phyloP scores from a whole-genome alignment of 2,113 vertebrate genomes.

The Brachionichthys hirsutus region DNA sequence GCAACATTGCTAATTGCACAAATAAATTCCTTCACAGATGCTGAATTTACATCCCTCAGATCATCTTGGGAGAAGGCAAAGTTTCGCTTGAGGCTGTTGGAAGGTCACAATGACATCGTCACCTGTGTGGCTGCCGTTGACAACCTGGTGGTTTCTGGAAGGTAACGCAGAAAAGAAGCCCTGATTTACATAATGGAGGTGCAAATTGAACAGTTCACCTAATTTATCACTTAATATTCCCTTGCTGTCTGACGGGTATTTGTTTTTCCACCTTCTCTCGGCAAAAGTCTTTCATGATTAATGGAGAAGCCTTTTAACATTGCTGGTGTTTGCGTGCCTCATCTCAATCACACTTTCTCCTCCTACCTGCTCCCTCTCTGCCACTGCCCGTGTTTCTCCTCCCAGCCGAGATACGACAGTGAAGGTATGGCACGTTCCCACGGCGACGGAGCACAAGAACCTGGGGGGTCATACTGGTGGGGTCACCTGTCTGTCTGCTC shows the following conservation, averaged over 20 bases:
- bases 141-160: constrained; percentile 81
- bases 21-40: constrained; percentile 63
- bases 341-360: constrained; percentile 1
- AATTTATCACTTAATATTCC: constrained; percentile 53
- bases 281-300: constrained; percentile 21
- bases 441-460: constrained; percentile 79
- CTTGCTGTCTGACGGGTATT: constrained; percentile 36
- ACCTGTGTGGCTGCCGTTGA: constrained; percentile 79
- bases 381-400: background rate
- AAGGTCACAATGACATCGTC: constrained; percentile 82
- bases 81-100: constrained; percentile 76
- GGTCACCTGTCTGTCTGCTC: constrained; percentile 77
- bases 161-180: constrained; percentile 58
- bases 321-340: constrained; percentile 19
- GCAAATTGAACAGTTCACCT: constrained; percentile 59
- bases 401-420: constrained; percentile 79
- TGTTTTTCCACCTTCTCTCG: constrained; percentile 42
- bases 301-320: constrained; percentile 42
- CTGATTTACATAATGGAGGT: constrained; percentile 53
- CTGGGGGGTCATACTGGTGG: constrained; percentile 81
- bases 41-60: constrained; percentile 63
- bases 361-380: background rate
- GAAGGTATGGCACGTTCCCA: constrained; percentile 84
- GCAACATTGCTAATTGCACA: constrained; percentile 60
- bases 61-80: constrained; percentile 73